Evolutionary conservation across 1,140 invertebrate genomes (phyloP).

Genomic region (Leptinotarsa undecemlineata): DNA sequence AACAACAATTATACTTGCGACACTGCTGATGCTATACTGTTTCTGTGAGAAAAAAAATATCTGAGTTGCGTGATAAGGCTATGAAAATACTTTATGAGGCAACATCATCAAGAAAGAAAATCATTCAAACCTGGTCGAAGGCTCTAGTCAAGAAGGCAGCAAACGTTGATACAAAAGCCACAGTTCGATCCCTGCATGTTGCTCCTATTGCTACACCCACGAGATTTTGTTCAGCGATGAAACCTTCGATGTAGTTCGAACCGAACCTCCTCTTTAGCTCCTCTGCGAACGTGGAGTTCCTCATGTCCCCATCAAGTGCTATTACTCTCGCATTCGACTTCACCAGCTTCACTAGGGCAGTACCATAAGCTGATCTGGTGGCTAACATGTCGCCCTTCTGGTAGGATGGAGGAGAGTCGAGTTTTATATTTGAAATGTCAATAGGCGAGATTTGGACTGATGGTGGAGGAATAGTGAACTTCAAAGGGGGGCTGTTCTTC

Average conservation of each 20-base stretch:
- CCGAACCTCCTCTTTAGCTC: conserved; percentile 81
- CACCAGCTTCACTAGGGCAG: conserved; percentile 87
- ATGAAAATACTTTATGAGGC: background rate
- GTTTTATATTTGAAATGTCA: conserved; percentile 73
- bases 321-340: conserved; percentile 83
- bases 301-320: conserved; percentile 94
- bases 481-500: conserved; percentile 60
- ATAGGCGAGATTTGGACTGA: conserved; percentile 70
- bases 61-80: too few species aligned
- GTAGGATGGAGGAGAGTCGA: conserved; percentile 84
- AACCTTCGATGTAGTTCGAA: conserved; percentile 91
- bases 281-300: conserved; percentile 97
- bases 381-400: conserved; percentile 81
- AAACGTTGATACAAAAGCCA: conserved; percentile 95
- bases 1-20: background rate
- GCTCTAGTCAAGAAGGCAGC: conserved; percentile 96
- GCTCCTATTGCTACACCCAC: conserved; percentile 95
- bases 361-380: conserved; percentile 87
- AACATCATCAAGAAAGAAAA: background rate
- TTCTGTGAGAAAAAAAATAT: background rate
- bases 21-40: background rate
- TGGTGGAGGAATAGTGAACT: conserved; percentile 59
- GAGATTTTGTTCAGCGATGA: conserved; percentile 98
- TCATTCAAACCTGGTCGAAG: conserved; percentile 78
- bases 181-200: conserved; percentile 82